Conservation (phyloP, 2,113 vertebrate species). For the Daphoenositta chrysoptera region DNA sequence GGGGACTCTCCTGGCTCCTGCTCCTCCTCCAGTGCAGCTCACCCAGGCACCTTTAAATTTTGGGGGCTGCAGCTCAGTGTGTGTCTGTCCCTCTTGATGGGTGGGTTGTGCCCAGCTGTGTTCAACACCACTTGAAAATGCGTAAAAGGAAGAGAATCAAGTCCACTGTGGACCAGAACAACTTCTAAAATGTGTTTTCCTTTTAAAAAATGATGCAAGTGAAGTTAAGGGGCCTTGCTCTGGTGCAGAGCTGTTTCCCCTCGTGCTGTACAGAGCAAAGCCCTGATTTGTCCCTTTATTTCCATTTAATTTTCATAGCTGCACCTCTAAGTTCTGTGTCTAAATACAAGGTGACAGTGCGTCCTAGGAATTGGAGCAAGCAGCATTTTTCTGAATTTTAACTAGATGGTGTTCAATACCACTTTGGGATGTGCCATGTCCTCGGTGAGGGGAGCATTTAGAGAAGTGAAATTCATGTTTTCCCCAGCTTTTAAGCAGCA, state of each 20-base stretch:
- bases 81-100: neutral
- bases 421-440: neutral
- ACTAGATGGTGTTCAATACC: neutral
- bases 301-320: neutral
- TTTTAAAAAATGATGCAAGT: neutral
- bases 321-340: neutral
- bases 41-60: neutral
- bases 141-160: neutral
- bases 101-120: neutral
- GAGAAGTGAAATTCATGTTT: neutral
- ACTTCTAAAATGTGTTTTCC: neutral
- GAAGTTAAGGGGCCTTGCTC: neutral
- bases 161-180: neutral
- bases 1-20: neutral
- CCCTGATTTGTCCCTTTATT: neutral
- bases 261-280: accelerated
- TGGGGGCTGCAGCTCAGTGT: neutral
- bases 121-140: neutral
- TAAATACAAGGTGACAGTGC: neutral
- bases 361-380: neutral
- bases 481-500: neutral
- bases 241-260: neutral
- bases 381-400: neutral
- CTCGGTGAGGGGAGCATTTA: neutral
- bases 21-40: neutral